Evolutionary conservation across 30 jellyfish, hydroid and myxozoan species (phyloP), one percentile per base, ranked within the genome.

Genomic region (Turritopsis rubra): DNA sequence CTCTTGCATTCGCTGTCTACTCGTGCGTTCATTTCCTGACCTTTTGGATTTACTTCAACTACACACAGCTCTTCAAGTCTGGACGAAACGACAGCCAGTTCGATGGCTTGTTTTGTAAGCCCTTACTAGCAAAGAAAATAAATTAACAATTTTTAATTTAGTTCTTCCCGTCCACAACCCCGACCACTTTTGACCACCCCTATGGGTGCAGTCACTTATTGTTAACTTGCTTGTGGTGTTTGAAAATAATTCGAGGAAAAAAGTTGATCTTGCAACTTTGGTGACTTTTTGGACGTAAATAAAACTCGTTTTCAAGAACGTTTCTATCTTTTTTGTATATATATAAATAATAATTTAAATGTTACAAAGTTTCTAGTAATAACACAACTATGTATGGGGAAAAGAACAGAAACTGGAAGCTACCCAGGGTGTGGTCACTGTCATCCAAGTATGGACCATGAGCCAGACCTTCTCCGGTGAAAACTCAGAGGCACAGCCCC

Each of bases 21-120:
- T 84, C 94, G 0, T 92, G 98, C 79, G 96, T 83, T 4, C 98
- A 87, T 76, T 92, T 92, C 75, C 73, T 87, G 18, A 23, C 54
- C 53, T 87, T 88, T 54, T 60, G 68, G 83, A 54, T 75, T 8
- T 84, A 79, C 52, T 92, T 92, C 84, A 87, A 87, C 66, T 80
- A 78, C 65, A 65, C 79, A 19, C 97, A 91, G 71, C 52, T 52
- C 68, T 53, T 21, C 20, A 31, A 90, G 13, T 41, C 60, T 41
- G 60, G 60, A 41, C 60, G 60, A 41, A 41, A 41, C 60, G 60
- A 41, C 60, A 41, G 13, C 5, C 60, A 41, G 13, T 41, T 41
- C 60, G 13, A 41, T 13, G 60, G 13, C 5, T 41, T 41, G 13
- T 41, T 41, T 41, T 41, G 60, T 41, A 41, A 41, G 13, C 60